Conservation (phyloP, 1,140 invertebrate species). For the Drosophila virilis region DNA sequence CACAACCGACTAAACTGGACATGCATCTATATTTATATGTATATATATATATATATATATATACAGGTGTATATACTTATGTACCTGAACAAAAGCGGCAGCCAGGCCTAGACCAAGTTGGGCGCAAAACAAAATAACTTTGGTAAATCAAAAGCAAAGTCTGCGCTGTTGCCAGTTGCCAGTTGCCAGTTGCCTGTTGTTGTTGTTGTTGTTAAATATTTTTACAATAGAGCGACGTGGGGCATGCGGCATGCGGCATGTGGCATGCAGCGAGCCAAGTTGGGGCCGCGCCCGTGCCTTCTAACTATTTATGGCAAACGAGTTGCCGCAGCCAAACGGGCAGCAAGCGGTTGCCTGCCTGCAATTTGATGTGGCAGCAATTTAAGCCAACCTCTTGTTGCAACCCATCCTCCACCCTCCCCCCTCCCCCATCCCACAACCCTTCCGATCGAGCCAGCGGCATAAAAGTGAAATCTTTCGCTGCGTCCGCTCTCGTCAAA, state of each 20-base stretch:
- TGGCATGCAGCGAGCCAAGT: slow-evolving; percentile 45
- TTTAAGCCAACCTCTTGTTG: slow-evolving; percentile 29
- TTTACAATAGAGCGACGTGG: slow-evolving; percentile 65
- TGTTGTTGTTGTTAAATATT: slow-evolving; percentile 64
- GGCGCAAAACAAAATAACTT: slow-evolving; percentile 69
- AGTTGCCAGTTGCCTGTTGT: slow-evolving; percentile 20
- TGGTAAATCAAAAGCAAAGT: slow-evolving; percentile 61
- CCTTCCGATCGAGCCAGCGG: neutral
- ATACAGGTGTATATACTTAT: no score
- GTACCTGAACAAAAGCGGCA: slow-evolving; percentile 51
- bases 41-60: no score
- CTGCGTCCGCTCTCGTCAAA: slow-evolving; percentile 17
- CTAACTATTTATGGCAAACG: slow-evolving; percentile 82
- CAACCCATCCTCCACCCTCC: neutral
- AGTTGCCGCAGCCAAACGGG: slow-evolving; percentile 51
- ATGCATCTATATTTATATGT: neutral
- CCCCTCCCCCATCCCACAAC: no score
- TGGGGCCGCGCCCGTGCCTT: slow-evolving; percentile 77
- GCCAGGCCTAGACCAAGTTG: slow-evolving; percentile 69
- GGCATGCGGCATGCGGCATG: slow-evolving; percentile 25
- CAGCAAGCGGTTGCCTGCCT: slow-evolving; percentile 7
- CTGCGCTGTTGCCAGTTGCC: slow-evolving; percentile 14
- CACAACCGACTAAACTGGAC: slow-evolving; percentile 29
- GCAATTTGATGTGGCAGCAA: slow-evolving; percentile 51
- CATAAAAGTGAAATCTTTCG: slow-evolving; percentile 72